phyloP scores from a whole-genome alignment of 23 tunicate species.

The Ciona savignyi region DNA sequence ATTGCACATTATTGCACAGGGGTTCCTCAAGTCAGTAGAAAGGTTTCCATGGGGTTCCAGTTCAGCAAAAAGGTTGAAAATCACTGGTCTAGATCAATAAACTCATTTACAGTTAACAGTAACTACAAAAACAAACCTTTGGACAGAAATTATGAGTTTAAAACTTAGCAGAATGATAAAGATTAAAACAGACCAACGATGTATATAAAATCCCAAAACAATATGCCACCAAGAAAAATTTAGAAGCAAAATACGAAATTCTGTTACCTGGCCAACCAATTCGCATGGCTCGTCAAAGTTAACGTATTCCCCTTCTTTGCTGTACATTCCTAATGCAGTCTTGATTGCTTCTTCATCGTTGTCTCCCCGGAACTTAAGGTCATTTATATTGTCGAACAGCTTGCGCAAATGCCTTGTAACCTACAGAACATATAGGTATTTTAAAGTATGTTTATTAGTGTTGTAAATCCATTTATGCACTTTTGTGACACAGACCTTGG shows the following conservation, averaged over 20 bases:
- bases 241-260: background rate
- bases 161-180: too few relatives aligned
- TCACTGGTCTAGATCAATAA: too few relatives aligned
- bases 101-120: too few relatives aligned
- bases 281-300: constrained; percentile 54
- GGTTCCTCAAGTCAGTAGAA: too few relatives aligned
- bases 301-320: constrained; percentile 82
- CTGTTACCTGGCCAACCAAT: constrained; percentile 64
- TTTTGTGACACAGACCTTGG: constrained; percentile 28
- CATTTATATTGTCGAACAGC: constrained; percentile 86
- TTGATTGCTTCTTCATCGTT: constrained; percentile 29
- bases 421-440: constrained; percentile 10
- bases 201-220: too few relatives aligned
- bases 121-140: too few relatives aligned
- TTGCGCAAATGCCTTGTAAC: constrained; percentile 86
- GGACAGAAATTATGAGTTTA: too few relatives aligned
- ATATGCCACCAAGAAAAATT: too few relatives aligned
- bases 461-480: background rate
- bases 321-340: constrained; percentile 85
- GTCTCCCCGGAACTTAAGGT: constrained; percentile 45
- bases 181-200: too few relatives aligned
- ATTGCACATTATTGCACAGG: too few relatives aligned
- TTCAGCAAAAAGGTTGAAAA: too few relatives aligned
- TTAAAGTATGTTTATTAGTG: background rate
- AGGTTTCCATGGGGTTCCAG: too few relatives aligned